Base-by-base conservation (phyloP, 1,140 invertebrate species). In the Onthophagus taurus region DNA sequence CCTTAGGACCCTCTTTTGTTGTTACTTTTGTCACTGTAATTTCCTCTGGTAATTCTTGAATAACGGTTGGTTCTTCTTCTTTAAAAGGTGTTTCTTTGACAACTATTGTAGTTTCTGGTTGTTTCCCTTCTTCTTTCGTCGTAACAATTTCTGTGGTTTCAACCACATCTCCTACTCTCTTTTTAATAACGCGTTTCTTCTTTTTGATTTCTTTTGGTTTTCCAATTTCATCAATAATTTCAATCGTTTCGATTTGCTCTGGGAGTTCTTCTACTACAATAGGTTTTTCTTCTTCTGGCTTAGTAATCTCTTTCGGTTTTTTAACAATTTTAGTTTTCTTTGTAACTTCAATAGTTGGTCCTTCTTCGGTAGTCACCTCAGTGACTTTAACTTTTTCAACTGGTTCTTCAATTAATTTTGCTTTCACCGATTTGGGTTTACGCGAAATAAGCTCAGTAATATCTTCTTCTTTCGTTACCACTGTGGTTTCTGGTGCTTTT, bases 191-290 rank as follows among this genome's bases (percentile, higher is more conserved):
- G 34, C 55, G 52, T 30, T 55, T 59, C 35, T 55, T 63, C 0
- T 50, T 55, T 5, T 52, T 52, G 39, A 53, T 57, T 36, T 54
- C 54, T 0, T 63, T 63, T 20, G 54, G 61, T 48, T 69, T 34
- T 3, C 31, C 31, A 6, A 14, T 12, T 5, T 19, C 36, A 9
- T 18, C 7, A 1, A 19, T 14, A 6, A 19, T 14, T 23, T 31
- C 26, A 1, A 12, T 43, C 2, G 21, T 14, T 24, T 43, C 58
- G 13, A 63, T 63, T 21, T 64, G 59, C 47, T 67, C 54, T 11
- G 63, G 58, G 23, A 55, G 47, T 65, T 52, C 57, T 63, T 44
- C 43, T 3, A 26, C 23, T 19, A 36, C 4, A 7, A 18, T 24
- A 12, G 6, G 34, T 31, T 21, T 34, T 8, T 57, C 60, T 19